phyloP scores from a whole-genome alignment of 1,140 invertebrate genomes.

The Laodelphax striatellus region DNA sequence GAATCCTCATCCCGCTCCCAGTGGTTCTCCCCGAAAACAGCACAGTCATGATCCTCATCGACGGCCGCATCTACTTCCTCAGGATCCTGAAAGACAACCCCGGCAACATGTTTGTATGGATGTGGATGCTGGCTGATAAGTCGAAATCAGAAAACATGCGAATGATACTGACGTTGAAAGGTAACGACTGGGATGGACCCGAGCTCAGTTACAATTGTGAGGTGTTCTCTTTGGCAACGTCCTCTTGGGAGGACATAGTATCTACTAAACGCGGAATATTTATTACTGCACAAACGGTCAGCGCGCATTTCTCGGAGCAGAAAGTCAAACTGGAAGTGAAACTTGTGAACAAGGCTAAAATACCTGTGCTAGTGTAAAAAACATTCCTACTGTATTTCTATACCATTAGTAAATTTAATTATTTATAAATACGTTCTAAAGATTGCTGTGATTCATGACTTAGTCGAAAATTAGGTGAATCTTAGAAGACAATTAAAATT shows the following conservation, averaged over 20 bases:
- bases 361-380: neutral
- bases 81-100: slow-evolving; percentile 3
- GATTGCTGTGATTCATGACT: too few species aligned
- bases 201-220: slow-evolving; percentile 7
- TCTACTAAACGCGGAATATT: neutral
- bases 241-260: slow-evolving; percentile 1
- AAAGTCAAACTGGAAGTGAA: slow-evolving; percentile 3
- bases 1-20: slow-evolving; percentile 1
- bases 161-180: slow-evolving; percentile 4
- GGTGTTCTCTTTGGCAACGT: slow-evolving; percentile 1
- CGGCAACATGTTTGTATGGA: slow-evolving; percentile 1
- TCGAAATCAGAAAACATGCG: slow-evolving; percentile 3
- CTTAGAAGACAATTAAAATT: too few species aligned
- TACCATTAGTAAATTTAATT: too few species aligned
- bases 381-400: neutral
- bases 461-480: too few species aligned
- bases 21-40: neutral
- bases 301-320: neutral
- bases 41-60: slow-evolving; percentile 1
- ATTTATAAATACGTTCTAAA: too few species aligned
- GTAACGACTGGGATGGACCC: slow-evolving; percentile 1
- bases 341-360: neutral
- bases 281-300: neutral
- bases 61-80: slow-evolving; percentile 6
- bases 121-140: slow-evolving; percentile 8